phyloP scores from a whole-genome alignment of 2,888 invertebrate genomes.

The Oxystoma pomonae region DNA sequence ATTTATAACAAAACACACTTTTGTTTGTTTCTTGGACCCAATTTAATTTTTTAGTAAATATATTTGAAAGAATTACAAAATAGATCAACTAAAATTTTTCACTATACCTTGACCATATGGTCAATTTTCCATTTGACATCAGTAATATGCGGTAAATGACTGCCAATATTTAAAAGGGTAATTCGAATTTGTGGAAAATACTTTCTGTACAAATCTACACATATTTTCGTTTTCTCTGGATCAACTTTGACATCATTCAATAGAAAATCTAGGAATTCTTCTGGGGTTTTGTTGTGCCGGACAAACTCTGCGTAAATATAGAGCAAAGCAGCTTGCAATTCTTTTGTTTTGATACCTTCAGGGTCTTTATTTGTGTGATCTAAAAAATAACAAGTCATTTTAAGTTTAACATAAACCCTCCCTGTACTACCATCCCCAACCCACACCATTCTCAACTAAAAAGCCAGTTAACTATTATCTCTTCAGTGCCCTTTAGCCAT shows the following conservation, averaged over 20 bases:
- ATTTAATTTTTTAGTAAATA: no score
- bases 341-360: not conserved
- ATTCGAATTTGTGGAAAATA: slow-evolving; percentile 36
- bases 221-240: slow-evolving; percentile 30
- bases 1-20: no score
- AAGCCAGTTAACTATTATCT: not conserved
- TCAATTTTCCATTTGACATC: slow-evolving; percentile 61
- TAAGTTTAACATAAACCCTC: no score
- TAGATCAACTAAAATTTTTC: not conserved
- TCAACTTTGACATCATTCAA: slow-evolving; percentile 34
- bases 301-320: slow-evolving; percentile 39
- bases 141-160: slow-evolving; percentile 52
- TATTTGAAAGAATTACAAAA: not conserved
- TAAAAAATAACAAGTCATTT: no score
- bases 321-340: slow-evolving; percentile 37
- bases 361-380: not conserved
- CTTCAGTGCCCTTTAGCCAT: not conserved
- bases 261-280: slow-evolving; percentile 33
- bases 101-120: slow-evolving; percentile 44
- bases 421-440: no score
- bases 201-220: slow-evolving; percentile 36
- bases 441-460: no score
- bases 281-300: slow-evolving; percentile 33
- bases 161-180: slow-evolving; percentile 41
- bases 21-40: not conserved